Percentiles rank a stretch among this genome's conserved stretches.
Conservation (phyloP, 2,888 invertebrate species). For the Gastrophysa polygoni region DNA sequence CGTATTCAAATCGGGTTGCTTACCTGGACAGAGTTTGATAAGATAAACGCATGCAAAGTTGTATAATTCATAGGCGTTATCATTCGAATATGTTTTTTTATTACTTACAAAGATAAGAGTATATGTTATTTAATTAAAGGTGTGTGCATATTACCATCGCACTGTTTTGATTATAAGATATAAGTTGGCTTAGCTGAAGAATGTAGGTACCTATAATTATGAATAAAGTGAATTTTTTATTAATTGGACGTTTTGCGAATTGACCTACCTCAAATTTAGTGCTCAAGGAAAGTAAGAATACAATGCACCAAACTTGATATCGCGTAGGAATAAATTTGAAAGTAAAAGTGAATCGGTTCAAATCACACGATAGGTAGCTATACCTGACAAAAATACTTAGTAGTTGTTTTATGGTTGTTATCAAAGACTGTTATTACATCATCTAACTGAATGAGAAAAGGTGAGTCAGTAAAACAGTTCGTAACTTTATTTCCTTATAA, state of each 20-base stretch:
- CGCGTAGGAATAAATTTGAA: slow-evolving; percentile 46
- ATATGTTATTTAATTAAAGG: too few species aligned
- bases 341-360: slow-evolving; percentile 53
- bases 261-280: too few species aligned
- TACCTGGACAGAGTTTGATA: neutral
- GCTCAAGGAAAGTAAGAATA: slow-evolving; percentile 20
- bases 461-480: slow-evolving; percentile 26
- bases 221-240: too few species aligned
- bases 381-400: slow-evolving; percentile 18
- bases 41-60: neutral
- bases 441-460: slow-evolving; percentile 17
- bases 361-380: slow-evolving; percentile 11
- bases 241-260: too few species aligned
- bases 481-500: slow-evolving; percentile 8
- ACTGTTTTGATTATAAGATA: neutral
- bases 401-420: slow-evolving; percentile 25
- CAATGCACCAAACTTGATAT: slow-evolving; percentile 13
- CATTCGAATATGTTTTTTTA: neutral
- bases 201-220: too few species aligned
- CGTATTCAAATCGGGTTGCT: slow-evolving; percentile 30
- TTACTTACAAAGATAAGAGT: too few species aligned
- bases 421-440: neutral
- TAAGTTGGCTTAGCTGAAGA: neutral
- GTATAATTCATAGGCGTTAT: neutral
- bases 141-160: too few species aligned